Evolutionary conservation across 2,888 invertebrate species (phyloP), one percentile per base, ranked within the genome.

Genomic region (Papilio gigon): DNA sequence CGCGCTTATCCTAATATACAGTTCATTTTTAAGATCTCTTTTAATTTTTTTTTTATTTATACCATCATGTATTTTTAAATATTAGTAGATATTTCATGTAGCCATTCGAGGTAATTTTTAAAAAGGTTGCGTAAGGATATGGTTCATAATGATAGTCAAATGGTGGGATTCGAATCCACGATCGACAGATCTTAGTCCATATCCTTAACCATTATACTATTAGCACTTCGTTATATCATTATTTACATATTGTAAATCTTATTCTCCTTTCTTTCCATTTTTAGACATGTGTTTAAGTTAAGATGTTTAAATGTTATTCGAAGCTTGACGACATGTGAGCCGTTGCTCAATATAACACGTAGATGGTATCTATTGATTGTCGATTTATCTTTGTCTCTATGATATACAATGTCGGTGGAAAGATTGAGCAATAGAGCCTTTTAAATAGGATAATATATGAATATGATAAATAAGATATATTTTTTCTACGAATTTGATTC

Each of bases 321-420:
- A 47, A 2, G 53, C n/a, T 17, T 27, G 50, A 30, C 17, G 53
- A 56, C 53, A 56, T 56, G 53, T 30, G 22, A 56, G 30, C 30
- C 30, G 30, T 56, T 56, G 53, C n/a, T 30, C 17, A 30, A 56
- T 56, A 27, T 56, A 9, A 56, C 27, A 53, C 50, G 4, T 53
- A 56, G 53, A 56, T 56, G 53, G 30, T 30, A 56, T 56, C 27
- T 56, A 56, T 56, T 30, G 53, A 56, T 56, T 56, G 53, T 56
- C 53, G 30, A 56, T 56, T 56, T 56, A 56, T 56, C 53, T 30
- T 56, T 56, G 53, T 56, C 53, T 56, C n/a, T 56, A 30, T 56
- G 53, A 53, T 30, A 53, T 30, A 53, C 17, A 27, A 62, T 62
- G 4, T 40, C n/a, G 12, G n/a, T 22, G 22, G 25, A 62, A 62